Evolutionary conservation across 1,140 invertebrate genomes (phyloP).

Genomic region (Zelostemma sp.): DNA sequence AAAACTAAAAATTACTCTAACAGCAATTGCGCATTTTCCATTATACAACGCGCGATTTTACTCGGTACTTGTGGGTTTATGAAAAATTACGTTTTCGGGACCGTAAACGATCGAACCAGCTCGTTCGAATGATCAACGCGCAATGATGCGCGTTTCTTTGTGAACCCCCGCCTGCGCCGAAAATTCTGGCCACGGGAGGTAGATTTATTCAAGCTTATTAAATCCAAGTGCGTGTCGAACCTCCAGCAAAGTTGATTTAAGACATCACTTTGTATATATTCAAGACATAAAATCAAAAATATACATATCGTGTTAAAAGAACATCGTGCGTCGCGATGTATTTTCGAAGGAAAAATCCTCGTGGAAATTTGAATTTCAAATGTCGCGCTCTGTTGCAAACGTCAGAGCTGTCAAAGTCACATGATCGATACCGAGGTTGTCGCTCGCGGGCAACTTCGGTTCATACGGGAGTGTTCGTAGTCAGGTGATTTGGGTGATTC

Average conservation of each 20-base stretch:
- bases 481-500: not conserved
- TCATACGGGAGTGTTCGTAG: no score
- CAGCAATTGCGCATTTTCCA: not conserved
- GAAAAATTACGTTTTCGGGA: not conserved
- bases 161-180: not conserved
- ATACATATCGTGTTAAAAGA: not conserved
- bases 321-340: no score
- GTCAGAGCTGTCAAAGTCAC: no score
- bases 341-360: no score
- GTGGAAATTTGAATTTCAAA: not conserved
- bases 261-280: no score
- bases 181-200: not conserved
- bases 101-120: not conserved
- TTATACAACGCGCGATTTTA: not conserved
- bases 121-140: not conserved
- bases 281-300: not conserved
- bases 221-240: no score
- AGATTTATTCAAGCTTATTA: not conserved
- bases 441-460: no score
- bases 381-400: not conserved
- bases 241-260: no score
- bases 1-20: no score
- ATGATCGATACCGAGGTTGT: no score
- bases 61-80: not conserved
- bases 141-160: constrained; percentile 2